Evolutionary conservation across 2,888 invertebrate species (phyloP), one percentile per base, ranked within the genome.

Genomic region (Temnothorax rugatulus): DNA sequence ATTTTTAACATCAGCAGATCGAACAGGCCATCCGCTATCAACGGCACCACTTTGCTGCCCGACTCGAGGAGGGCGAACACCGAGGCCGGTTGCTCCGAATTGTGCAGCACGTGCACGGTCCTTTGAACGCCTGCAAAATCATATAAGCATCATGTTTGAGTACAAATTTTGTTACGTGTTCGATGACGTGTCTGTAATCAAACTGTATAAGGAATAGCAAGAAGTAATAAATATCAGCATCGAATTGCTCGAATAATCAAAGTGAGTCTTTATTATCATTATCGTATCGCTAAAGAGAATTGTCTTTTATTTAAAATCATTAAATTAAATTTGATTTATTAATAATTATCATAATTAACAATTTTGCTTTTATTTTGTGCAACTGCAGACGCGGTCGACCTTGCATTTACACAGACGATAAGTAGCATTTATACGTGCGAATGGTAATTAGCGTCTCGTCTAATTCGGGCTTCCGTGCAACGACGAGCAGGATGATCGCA

Each of bases 61-160:
- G 97, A 97, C 92, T 99, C 99, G 9, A 99, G 95, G 44, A 99
- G 97, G 11, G 99, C 97, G 95, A 99, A 99, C 3, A 98, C 98
- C 0, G 99, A 98, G 0, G 98, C 99, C 0, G 99, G 99, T 93
- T 98, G 98, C 94, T 99, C 99, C 0, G 98, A 99, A 95, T 99
- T 98, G 95, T 99, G 99, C 11, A 99, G 96, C n/a, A 99, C 97
- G 95, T 99, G 98, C 0, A 99, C 97, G 0, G 97, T 97, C 92
- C 98, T 97, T 84, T 97, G 97, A 68, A 97, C 96, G 5, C 97
- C 98, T 96, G 95, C 5, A 76, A 85, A 41, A 4, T 69, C 18
- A 75, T 13, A 50, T 0, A 38, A 41, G 13, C 1, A 3, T 82
- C 59, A 2, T 15, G 34, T 69, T 63, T 21, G 50, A 41, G 47